Evolutionary conservation across 2,797 vertebrate genomes (phyloP), one percentile per base, ranked within the genome.

Genomic region (Poecilia wingei): DNA sequence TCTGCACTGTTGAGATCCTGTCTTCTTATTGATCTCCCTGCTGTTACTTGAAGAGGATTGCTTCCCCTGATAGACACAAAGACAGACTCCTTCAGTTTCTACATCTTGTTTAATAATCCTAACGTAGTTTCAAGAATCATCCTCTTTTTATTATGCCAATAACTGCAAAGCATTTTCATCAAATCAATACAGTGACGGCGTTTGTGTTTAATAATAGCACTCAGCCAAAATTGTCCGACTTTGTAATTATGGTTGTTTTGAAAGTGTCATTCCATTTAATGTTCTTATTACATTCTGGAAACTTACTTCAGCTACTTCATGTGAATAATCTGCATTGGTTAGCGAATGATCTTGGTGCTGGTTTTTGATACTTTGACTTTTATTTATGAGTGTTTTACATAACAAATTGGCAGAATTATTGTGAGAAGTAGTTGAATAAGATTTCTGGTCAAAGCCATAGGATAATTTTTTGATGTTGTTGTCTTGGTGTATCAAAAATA

Each of bases 131-230:
- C 64, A 74, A 57, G 33, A 45, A 66, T 66, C n/a, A n/a, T 45
- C 49, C 45, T 80, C 61, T 61, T 61, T 53, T 4, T 79, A 22
- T 86, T 16, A 47, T 39, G 51, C 68, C 72, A 13, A 76, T 28
- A 79, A 74, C 69, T 70, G 80, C 81, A 59, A 77, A 82, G 28
- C 22, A 45, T 80, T 81, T 83, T 76, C 16, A 78, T 71, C 64
- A 31, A 71, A 89, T 84, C 74, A 85, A 36, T 7, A 51, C 20
- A 22, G 49, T 51, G 49, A 51, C 18, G 7, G 6, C 0, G 6
- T 51, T 51, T 51, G 6, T 51, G 18, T 51, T 51, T 51, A 22
- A 51, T 20, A 49, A 49, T 51, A 51, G 49, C 49, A 51, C 20
- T 51, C 49, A 8, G 14, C 22, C 49, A 20, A 51, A 51, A 51